phyloP scores from a whole-genome alignment of 2,888 invertebrate genomes.

The Bursaphelenchus okinawaensis region DNA sequence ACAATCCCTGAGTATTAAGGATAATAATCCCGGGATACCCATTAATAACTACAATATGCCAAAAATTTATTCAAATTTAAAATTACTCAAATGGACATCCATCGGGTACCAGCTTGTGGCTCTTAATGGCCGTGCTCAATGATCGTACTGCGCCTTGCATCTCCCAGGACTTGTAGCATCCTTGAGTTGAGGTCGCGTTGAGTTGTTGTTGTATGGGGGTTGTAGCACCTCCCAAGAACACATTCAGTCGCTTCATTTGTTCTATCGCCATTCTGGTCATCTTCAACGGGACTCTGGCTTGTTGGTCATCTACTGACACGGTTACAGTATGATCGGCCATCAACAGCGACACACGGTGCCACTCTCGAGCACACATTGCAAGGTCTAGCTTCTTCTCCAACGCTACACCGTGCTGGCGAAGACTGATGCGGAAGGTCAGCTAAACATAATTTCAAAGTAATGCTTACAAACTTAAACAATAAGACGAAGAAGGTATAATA shows the following conservation, averaged over 20 bases:
- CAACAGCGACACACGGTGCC: constrained; percentile 37
- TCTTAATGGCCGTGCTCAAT: constrained; percentile 36
- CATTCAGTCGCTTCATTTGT: constrained; percentile 30
- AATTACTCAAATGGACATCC: constrained; percentile 35
- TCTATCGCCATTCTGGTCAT: constrained; percentile 22
- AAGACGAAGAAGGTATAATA: too few relatives aligned
- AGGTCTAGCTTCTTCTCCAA: constrained; percentile 17
- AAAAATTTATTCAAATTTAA: background rate
- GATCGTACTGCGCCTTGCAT: constrained; percentile 29
- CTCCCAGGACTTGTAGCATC: constrained; percentile 39
- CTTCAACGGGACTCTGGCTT: constrained; percentile 15
- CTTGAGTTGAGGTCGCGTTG: constrained; percentile 27
- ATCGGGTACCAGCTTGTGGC: constrained; percentile 40
- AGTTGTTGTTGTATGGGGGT: constrained; percentile 21
- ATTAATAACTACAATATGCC: too few relatives aligned
- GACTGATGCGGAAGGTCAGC: constrained; percentile 17
- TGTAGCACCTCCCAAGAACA: constrained; percentile 39
- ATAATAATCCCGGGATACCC: too few relatives aligned
- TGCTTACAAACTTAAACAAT: too few relatives aligned
- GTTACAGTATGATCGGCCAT: constrained; percentile 19
- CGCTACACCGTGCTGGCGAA: constrained; percentile 10
- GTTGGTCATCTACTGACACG: constrained; percentile 23
- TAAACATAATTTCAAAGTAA: too few relatives aligned
- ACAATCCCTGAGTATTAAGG: too few relatives aligned
- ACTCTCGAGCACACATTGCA: constrained; percentile 38